Conservation (phyloP, 2,888 invertebrate genomes). For the Eristalis intricaria region DNA sequence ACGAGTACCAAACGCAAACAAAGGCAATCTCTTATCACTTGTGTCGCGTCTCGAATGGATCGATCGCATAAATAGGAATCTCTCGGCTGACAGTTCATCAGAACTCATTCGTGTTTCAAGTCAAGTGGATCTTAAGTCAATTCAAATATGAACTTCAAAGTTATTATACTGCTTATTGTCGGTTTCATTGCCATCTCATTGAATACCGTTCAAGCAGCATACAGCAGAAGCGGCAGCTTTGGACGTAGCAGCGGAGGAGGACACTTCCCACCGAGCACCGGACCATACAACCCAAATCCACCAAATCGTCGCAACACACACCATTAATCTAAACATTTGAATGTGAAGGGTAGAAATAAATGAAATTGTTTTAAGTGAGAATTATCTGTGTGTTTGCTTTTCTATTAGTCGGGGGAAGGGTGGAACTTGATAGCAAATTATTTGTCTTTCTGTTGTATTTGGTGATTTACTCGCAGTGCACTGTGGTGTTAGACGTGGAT, state of each 20-base stretch:
- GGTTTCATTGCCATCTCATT: slow-evolving; percentile 41
- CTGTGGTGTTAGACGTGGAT: too few relatives aligned
- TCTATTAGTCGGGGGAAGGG: too few relatives aligned
- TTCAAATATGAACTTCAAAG: slow-evolving; percentile 52
- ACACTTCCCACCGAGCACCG: not conserved
- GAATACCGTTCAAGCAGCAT: slow-evolving; percentile 24
- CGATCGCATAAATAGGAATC: not conserved
- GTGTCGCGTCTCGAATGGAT: too few relatives aligned
- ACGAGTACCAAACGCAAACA: not conserved
- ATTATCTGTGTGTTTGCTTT: too few relatives aligned
- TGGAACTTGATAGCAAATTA: too few relatives aligned
- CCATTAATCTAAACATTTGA: not conserved
- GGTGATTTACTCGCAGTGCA: too few relatives aligned
- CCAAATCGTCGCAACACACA: slow-evolving; percentile 1
- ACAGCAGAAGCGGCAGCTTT: not conserved
- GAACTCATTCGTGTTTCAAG: not conserved
- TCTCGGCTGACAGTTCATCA: not conserved
- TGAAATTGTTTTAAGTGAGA: too few relatives aligned
- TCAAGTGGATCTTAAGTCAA: not conserved
- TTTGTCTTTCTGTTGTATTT: too few relatives aligned
- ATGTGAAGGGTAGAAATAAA: not conserved
- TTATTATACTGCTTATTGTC: slow-evolving; percentile 49
- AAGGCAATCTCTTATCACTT: not conserved
- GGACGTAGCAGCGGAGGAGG: not conserved
- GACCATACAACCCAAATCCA: slow-evolving; percentile 40